Evolutionary conservation across 2,797 vertebrate genomes (phyloP).

Genomic region (Typhlichthys subterraneus): DNA sequence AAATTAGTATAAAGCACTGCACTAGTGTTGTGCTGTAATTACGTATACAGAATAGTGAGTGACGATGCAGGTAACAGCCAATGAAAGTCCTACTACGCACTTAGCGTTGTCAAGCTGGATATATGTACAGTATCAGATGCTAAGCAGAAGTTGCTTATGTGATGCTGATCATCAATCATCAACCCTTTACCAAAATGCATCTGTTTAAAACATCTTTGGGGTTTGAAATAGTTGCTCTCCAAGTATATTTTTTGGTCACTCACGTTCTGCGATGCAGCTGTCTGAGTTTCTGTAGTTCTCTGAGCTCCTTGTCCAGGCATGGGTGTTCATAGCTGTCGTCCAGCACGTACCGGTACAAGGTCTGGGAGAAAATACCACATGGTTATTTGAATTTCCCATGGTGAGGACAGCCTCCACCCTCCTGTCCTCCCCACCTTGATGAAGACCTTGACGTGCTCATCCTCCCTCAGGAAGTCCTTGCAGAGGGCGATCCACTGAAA

Average conservation of each 20-base stretch:
- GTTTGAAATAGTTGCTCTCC: not conserved
- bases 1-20: no score
- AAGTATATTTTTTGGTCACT: constrained; percentile 57
- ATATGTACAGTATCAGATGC: no score
- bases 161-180: no score
- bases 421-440: constrained; percentile 83
- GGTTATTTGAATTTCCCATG: constrained; percentile 22
- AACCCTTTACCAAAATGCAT: no score
- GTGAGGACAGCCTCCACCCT: constrained; percentile 16
- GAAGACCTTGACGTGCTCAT: constrained; percentile 91
- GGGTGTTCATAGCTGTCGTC: constrained; percentile 96
- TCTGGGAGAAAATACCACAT: constrained; percentile 74
- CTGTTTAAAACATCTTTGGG: no score
- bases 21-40: no score
- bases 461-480: constrained; percentile 88
- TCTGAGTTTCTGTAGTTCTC: constrained; percentile 91
- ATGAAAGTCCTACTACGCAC: no score
- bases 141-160: no score
- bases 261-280: constrained; percentile 92
- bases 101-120: no score
- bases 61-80: no score
- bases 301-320: constrained; percentile 87
- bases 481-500: constrained; percentile 92
- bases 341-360: constrained; percentile 87
- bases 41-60: no score